A percentile compares a stretch with the other conserved stretches of the same genome.
Conservation (phyloP, 1,140 invertebrate species). For the Delia radicum region DNA sequence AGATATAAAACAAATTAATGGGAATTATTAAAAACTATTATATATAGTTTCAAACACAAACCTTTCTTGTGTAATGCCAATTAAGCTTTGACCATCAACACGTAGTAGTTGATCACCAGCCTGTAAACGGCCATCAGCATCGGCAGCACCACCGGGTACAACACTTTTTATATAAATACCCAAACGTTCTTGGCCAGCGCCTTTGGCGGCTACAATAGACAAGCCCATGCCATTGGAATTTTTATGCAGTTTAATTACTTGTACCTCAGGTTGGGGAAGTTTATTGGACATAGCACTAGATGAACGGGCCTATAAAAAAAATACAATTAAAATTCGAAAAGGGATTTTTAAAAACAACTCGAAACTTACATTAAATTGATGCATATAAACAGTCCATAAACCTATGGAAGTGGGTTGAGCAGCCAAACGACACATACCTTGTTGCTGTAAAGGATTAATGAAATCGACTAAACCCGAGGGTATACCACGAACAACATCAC, state of each 20-base stretch:
- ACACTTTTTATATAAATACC: conserved; percentile 99
- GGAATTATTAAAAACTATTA: too few species aligned
- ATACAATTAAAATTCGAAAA: not conserved
- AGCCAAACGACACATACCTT: conserved; percentile 84
- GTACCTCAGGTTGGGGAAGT: conserved; percentile 65
- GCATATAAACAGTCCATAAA: conserved; percentile 94
- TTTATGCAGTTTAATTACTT: conserved; percentile 88
- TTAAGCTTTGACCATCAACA: conserved; percentile 94
- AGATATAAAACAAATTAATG: not conserved
- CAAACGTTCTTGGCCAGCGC: conserved; percentile 67
- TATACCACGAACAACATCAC: conserved; percentile 90
- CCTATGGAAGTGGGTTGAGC: conserved; percentile 88
- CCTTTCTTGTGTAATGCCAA: conserved; percentile 96
- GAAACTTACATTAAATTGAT: conserved; percentile 60
- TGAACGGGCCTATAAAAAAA: conserved; percentile 60
- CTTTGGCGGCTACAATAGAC: conserved; percentile 91
- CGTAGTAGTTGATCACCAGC: conserved; percentile 96
- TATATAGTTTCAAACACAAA: conserved; percentile 39
- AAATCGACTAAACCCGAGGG: conserved; percentile 93
- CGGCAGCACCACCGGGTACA: conserved; percentile 92
- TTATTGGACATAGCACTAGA: conserved; percentile 60
- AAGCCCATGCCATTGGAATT: conserved; percentile 90
- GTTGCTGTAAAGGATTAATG: conserved; percentile 80
- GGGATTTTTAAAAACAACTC: not conserved
- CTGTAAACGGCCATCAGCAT: conserved; percentile 88